Percentiles rank a stretch among this genome's conserved stretches.
phyloP scores from a whole-genome alignment of 1,140 invertebrate genomes.

The Delia radicum region DNA sequence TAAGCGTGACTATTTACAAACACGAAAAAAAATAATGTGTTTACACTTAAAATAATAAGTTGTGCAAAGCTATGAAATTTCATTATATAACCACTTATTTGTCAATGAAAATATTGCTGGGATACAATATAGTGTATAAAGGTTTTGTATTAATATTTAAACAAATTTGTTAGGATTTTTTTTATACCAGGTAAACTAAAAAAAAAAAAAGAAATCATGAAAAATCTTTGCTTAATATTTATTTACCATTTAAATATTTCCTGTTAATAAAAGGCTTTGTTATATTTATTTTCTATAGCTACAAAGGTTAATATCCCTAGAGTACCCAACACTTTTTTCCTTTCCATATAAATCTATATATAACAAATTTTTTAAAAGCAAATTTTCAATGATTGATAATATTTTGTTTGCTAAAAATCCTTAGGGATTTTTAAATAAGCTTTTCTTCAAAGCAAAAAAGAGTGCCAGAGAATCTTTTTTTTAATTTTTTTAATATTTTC shows the following conservation, averaged over 20 bases:
- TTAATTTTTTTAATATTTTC: not conserved
- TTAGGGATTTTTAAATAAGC: not conserved
- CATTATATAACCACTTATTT: too few species aligned
- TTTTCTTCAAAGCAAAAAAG: not conserved
- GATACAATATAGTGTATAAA: too few species aligned
- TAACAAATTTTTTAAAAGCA: not conserved
- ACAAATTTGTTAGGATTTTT: too few species aligned
- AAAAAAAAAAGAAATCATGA: not conserved
- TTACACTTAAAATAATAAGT: too few species aligned
- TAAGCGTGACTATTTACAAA: too few species aligned
- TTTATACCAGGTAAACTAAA: not conserved
- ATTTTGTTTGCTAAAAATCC: not conserved
- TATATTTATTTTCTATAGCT: not conserved
- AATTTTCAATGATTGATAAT: not conserved
- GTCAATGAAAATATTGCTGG: too few species aligned
- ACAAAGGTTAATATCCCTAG: not conserved
- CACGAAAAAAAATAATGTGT: too few species aligned
- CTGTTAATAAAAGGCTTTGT: not conserved
- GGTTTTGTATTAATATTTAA: too few species aligned
- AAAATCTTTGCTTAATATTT: not conserved
- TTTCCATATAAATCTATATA: too few species aligned
- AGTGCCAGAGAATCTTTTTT: not conserved
- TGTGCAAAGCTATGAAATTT: too few species aligned
- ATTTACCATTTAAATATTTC: not conserved
- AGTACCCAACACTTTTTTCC: too few species aligned